Base-by-base conservation (phyloP, 2,797 vertebrate species). In the Pangasius larnaudii region DNA sequence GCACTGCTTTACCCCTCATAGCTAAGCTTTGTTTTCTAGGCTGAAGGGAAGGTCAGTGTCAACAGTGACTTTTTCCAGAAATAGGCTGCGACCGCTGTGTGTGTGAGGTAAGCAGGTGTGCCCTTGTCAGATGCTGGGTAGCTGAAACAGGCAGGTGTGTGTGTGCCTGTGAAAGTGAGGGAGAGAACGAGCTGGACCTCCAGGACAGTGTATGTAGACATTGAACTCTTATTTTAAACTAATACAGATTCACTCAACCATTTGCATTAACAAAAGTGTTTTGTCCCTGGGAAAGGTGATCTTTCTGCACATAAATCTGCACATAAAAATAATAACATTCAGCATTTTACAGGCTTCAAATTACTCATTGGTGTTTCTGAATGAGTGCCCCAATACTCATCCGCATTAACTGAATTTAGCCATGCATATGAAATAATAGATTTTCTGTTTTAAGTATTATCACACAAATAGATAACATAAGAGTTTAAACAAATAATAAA, bases 41-140 rank as follows among this genome's bases (percentile, higher is more conserved):
- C 53, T 59, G 42, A 85, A 51, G 56, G 82, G 39, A 85, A 87
- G 88, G 86, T 89, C 87, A 86, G 84, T 58, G 59, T 53, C 42
- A 75, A 53, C 87, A 88, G 82, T 19, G 51, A 84, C 78, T 49
- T 59, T 8, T 22, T 88, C 90, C 86, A 88, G 85, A 92, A 90
- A 90, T 90, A 92, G 88, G n/a, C 72, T n/a, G 63, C 80, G 58
- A 88, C 65, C 51, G 85, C 89, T 87, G 65, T n/a, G 67, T 78
- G 67, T 86, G 71, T 59, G 81, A 87, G 88, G 83, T 78, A 7
- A 81, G 86, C 89, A 92, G 90, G 90, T 90, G 91, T 88, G 85
- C 82, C 88, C 89, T 81, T 89, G 88, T 89, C 89, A 89, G 85
- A 88, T 72, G 36, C 80, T 71, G 85, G 88, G 77, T 85, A 75